phyloP scores from a whole-genome alignment of 35 echinoderm and acorn worm species.

The Holothuria glaberrima region DNA sequence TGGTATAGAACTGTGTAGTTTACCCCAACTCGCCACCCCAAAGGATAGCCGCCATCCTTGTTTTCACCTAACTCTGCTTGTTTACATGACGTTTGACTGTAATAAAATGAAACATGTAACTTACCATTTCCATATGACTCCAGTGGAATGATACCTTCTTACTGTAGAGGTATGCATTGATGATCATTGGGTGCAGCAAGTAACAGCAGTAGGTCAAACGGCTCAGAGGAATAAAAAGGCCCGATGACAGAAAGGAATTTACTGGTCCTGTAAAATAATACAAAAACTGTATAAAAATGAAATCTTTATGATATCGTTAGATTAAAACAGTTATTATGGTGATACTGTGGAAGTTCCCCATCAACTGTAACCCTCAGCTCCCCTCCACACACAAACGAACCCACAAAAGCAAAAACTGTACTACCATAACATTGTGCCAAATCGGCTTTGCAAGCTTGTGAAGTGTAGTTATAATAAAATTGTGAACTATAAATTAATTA shows the following conservation, averaged over 20 bases:
- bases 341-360: no score
- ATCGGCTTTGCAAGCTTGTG: no score
- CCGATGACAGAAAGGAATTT: conserved; percentile 59
- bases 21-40: no score
- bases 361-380: no score
- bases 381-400: no score
- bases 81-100: background rate
- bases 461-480: no score
- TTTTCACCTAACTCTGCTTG: background rate
- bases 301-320: no score
- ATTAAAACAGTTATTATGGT: no score
- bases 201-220: conserved; percentile 75
- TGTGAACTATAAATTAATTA: background rate
- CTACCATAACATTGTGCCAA: no score
- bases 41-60: no score
- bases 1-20: no score
- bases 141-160: conserved; percentile 60
- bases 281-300: background rate
- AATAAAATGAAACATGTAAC: background rate
- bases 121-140: conserved; percentile 41
- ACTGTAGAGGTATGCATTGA: conserved; percentile 29
- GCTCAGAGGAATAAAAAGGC: conserved; percentile 63
- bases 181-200: conserved; percentile 68
- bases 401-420: no score
- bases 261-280: conserved; percentile 52